These are phyloP conservation scores for Danio rerio DNA, from an alignment of 2,113 vertebrate genomes.

Conservation along the genomic window DNA sequence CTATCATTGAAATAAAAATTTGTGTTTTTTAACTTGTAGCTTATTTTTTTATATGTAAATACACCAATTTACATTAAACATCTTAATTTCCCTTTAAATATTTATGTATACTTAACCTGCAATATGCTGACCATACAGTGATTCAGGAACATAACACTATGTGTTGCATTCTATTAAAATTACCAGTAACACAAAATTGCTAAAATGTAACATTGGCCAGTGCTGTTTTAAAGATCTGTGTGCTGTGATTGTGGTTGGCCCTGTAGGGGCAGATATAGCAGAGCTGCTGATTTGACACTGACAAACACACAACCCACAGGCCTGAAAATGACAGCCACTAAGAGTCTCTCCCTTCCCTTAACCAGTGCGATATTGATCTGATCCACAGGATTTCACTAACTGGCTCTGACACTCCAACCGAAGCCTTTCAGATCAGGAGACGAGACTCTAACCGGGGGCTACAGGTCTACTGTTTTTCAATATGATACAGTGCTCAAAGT, in stretches of 20 bases:
- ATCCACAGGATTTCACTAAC: constrained; percentile 40
- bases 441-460: constrained; percentile 8
- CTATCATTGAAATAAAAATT: too few relatives aligned
- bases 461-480: constrained; percentile 27
- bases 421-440: constrained; percentile 33
- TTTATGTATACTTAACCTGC: background rate
- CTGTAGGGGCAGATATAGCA: constrained; percentile 30
- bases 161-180: background rate
- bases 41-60: background rate
- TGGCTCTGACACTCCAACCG: constrained; percentile 11
- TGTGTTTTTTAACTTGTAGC: too few relatives aligned
- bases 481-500: constrained; percentile 3
- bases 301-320: constrained; percentile 53
- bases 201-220: background rate
- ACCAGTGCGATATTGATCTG: constrained; percentile 59
- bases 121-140: background rate
- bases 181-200: too few relatives aligned
- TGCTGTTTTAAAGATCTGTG: background rate
- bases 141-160: background rate
- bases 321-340: constrained; percentile 53
- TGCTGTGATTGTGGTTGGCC: constrained; percentile 15
- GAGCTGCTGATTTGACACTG: constrained; percentile 56
- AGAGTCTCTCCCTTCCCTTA: constrained; percentile 42
- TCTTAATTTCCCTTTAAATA: background rate
- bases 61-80: background rate